Conservation (phyloP, 37 sponge, comb jelly and placozoan species). For the Halisarca cf. caerulea region DNA sequence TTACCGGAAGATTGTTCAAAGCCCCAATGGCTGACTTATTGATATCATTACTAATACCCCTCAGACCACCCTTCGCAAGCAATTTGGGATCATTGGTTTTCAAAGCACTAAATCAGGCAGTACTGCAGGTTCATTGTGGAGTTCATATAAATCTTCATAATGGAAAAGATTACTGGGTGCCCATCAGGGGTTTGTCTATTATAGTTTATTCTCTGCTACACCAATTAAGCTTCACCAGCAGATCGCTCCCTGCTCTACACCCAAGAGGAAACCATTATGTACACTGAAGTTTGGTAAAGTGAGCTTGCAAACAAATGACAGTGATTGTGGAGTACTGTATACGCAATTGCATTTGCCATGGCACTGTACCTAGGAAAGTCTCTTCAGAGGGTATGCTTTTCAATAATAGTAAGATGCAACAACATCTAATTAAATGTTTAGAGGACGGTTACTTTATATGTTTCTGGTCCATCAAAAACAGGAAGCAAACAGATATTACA, state of each 20-base stretch:
- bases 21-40: conserved; percentile 19
- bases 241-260: conserved; percentile 15
- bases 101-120: background rate
- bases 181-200: conserved; percentile 20
- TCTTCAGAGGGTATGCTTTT: background rate
- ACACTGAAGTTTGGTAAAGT: conserved; percentile 22
- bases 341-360: conserved; percentile 21
- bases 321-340: conserved; percentile 31
- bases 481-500: background rate
- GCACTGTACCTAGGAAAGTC: conserved; percentile 26
- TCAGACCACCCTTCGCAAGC: conserved; percentile 15
- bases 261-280: background rate
- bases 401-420: background rate
- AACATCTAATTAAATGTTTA: conserved; percentile 21
- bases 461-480: background rate
- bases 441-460: background rate
- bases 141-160: conserved; percentile 17
- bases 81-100: conserved; percentile 4
- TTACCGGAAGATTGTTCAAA: background rate
- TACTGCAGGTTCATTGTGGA: background rate
- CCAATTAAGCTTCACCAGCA: background rate
- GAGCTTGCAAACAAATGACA: background rate
- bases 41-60: background rate
- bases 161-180: conserved; percentile 25
- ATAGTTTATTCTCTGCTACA: background rate